These are phyloP conservation scores for Lamprotornis superbus DNA, from an alignment of 2,113 vertebrate genomes.

Conservation along the genomic window DNA sequence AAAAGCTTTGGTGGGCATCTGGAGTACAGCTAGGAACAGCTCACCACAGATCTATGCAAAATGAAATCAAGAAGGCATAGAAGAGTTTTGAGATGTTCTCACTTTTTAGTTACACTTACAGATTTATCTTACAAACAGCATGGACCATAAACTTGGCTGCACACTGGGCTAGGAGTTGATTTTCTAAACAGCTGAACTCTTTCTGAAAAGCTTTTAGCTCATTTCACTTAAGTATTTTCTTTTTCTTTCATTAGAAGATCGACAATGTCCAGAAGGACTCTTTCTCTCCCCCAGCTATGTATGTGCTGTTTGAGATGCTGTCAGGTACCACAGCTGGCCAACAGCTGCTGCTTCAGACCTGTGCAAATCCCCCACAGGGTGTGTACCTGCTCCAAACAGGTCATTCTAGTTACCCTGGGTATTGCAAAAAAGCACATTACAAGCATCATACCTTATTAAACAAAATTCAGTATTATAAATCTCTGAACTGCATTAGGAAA, in stretches of 20 bases:
- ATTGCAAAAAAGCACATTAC: not conserved
- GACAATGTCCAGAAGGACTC: not conserved
- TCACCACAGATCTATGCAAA: not conserved
- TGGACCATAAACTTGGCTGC: not conserved
- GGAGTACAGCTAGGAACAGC: not conserved
- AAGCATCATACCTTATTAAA: not conserved
- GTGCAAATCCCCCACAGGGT: not conserved
- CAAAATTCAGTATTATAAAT: not conserved
- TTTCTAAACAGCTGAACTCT: not conserved
- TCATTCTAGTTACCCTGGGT: not conserved
- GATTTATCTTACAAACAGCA: not conserved
- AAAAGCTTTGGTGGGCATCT: not conserved
- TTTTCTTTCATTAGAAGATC: not conserved
- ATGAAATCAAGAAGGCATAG: not conserved
- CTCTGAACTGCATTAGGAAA: not conserved
- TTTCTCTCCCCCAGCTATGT: not conserved
- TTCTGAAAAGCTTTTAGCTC: not conserved
- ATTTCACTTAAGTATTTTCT: not conserved
- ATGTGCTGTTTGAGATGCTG: not conserved
- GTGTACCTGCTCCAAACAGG: not conserved
- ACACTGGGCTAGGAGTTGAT: not conserved
- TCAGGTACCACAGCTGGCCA: not conserved
- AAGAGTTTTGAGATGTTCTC: not conserved
- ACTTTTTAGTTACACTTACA: not conserved
- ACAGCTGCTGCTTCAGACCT: not conserved